A percentile compares a stretch with the other conserved stretches of the same genome.
Conservation (phyloP, 2,888 invertebrate species). For the Melinopterus prodromus region DNA sequence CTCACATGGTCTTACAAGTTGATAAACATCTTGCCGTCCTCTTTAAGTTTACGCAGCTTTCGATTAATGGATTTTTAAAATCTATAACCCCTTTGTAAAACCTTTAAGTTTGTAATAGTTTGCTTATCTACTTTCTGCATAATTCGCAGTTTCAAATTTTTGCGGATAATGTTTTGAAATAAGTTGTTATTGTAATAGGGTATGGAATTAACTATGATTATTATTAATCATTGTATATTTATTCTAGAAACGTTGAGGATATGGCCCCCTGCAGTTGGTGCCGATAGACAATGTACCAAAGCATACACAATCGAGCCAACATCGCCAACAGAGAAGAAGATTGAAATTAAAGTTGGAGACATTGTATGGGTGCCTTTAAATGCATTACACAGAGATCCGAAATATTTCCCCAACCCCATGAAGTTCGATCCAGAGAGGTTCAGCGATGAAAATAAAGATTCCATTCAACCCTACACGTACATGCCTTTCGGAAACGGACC, state of each 20-base stretch:
- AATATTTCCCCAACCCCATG: constrained; percentile 60
- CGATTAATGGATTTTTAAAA: too few relatives aligned
- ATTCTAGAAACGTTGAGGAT: constrained; percentile 60
- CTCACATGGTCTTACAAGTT: too few relatives aligned
- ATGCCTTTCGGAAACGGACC: constrained; percentile 47
- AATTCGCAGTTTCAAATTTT: too few relatives aligned
- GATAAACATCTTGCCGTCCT: too few relatives aligned
- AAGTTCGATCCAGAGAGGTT: constrained; percentile 62
- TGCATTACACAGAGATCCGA: constrained; percentile 59
- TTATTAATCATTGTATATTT: too few relatives aligned
- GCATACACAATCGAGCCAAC: constrained; percentile 57
- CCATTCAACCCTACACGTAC: constrained; percentile 42
- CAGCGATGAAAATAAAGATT: constrained; percentile 51
- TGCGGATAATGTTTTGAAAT: too few relatives aligned
- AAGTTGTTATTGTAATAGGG: too few relatives aligned
- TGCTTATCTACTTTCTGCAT: too few relatives aligned
- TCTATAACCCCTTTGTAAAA: too few relatives aligned
- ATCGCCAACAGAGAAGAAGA: constrained; percentile 39
- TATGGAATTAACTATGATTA: too few relatives aligned
- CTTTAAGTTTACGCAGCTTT: too few relatives aligned
- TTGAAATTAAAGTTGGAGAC: constrained; percentile 49
- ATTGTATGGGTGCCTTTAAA: constrained; percentile 54
- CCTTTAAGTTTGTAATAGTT: too few relatives aligned
- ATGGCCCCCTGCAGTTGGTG: constrained; percentile 60
- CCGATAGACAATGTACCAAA: constrained; percentile 64